These are phyloP conservation scores for Diloba caeruleocephala DNA, from an alignment of 2,888 invertebrate genomes.

Conservation along the genomic window DNA sequence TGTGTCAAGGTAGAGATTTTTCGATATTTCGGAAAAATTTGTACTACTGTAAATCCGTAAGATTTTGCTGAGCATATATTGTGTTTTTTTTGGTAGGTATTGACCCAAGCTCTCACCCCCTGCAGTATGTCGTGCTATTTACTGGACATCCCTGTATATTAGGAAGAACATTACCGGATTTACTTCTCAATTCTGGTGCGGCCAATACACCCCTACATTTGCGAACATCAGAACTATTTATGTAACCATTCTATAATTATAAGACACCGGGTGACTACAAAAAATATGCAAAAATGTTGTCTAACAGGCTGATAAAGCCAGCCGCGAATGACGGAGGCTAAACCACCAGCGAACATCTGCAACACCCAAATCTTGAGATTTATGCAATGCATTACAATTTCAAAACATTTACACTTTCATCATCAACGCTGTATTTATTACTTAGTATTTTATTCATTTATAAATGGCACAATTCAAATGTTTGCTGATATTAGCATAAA, in stretches of 20 bases:
- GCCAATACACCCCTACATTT: background rate
- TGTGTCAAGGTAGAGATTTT: too few relatives aligned
- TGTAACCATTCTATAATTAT: conserved; percentile 6
- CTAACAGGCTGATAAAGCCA: background rate
- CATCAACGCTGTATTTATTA: conserved; percentile 29
- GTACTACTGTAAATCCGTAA: too few relatives aligned
- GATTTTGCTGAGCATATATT: too few relatives aligned
- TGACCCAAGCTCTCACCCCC: too few relatives aligned
- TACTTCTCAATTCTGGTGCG: too few relatives aligned
- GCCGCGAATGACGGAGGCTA: conserved; percentile 14
- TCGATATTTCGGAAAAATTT: too few relatives aligned
- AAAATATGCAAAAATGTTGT: conserved; percentile 19
- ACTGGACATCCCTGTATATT: too few relatives aligned
- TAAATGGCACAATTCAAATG: conserved; percentile 35
- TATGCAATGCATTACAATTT: conserved; percentile 45
- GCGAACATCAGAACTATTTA: conserved; percentile 19
- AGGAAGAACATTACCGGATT: too few relatives aligned
- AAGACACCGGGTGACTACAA: background rate
- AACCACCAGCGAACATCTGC: conserved; percentile 38
- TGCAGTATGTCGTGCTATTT: too few relatives aligned
- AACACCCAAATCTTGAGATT: conserved; percentile 36
- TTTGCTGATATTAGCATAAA: conserved; percentile 21
- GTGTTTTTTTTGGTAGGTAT: too few relatives aligned
- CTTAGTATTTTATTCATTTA: conserved; percentile 22
- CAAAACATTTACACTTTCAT: conserved; percentile 43